These are phyloP conservation scores for Augochlora pura DNA, from an alignment of 1,140 invertebrate genomes.

Conservation along the genomic window DNA sequence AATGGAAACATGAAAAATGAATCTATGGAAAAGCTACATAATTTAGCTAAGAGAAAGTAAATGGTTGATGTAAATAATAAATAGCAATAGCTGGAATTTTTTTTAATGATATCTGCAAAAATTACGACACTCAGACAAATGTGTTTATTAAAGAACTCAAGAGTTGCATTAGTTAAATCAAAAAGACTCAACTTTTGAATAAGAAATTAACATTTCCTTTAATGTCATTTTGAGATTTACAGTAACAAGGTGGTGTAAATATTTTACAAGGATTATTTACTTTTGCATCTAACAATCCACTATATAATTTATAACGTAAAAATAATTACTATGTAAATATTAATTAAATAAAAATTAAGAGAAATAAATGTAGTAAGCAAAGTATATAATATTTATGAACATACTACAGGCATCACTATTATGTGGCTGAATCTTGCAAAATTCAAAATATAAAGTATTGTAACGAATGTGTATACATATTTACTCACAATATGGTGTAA, in stretches of 20 bases:
- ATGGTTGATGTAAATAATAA: neutral
- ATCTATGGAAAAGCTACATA: neutral
- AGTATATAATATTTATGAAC: constrained; percentile 46
- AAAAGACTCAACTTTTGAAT: constrained; percentile 33
- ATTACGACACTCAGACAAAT: neutral
- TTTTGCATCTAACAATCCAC: constrained; percentile 28
- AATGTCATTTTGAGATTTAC: constrained; percentile 35
- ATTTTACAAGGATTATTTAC: constrained; percentile 35
- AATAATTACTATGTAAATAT: constrained; percentile 20
- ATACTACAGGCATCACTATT: constrained; percentile 15
- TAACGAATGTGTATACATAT: constrained; percentile 3
- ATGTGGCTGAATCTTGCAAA: constrained; percentile 15
- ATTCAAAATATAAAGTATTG: constrained; percentile 15
- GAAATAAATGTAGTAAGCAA: constrained; percentile 17
- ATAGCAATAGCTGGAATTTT: neutral
- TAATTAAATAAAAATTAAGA: constrained; percentile 22
- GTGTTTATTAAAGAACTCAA: constrained; percentile 6
- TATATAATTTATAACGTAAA: constrained; percentile 33
- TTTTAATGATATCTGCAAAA: neutral
- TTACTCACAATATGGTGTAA: neutral
- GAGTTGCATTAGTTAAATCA: constrained; percentile 23
- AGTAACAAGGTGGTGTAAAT: constrained; percentile 35
- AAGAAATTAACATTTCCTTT: constrained; percentile 43
- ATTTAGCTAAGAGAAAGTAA: neutral
- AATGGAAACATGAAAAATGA: neutral